Evolutionary conservation across 2,797 vertebrate genomes (phyloP).

Genomic region (Perodicticus potto): DNA sequence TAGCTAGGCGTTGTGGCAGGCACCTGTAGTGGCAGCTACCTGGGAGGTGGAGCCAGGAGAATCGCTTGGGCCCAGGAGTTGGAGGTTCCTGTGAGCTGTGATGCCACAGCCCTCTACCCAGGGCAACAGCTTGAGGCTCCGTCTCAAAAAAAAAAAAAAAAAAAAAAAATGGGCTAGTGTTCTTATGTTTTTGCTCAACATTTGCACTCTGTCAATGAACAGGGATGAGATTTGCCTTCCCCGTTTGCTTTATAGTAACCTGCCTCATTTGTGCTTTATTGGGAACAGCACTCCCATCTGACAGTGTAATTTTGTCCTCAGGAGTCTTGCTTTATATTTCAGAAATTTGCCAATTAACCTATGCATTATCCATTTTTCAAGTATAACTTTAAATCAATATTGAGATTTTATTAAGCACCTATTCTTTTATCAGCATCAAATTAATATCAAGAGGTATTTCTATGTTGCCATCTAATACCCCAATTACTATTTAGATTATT

Average conservation of each 20-base stretch:
- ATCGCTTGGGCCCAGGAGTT: too few species aligned
- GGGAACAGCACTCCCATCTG: not conserved
- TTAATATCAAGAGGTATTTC: not conserved
- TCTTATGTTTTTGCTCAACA: conserved; percentile 15
- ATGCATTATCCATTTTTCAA: not conserved
- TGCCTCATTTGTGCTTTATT: not conserved
- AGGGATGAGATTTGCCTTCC: not conserved
- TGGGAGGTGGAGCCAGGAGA: too few species aligned
- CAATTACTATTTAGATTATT: not conserved
- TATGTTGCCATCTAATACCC: not conserved
- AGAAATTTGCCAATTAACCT: conserved; percentile 12
- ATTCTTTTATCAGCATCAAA: not conserved
- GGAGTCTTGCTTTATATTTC: not conserved
- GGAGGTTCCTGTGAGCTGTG: too few species aligned
- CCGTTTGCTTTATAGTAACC: not conserved
- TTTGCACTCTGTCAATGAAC: not conserved
- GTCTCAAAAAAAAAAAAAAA: too few species aligned
- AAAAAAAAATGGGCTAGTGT: not conserved
- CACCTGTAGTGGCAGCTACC: too few species aligned
- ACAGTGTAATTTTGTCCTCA: not conserved
- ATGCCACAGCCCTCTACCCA: too few species aligned
- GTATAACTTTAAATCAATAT: not conserved
- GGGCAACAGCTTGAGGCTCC: too few species aligned
- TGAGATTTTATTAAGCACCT: conserved; percentile 39
- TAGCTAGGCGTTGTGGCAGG: too few species aligned